Evolutionary conservation across 2,888 invertebrate genomes (phyloP).

Genomic region (Agrochola litura): DNA sequence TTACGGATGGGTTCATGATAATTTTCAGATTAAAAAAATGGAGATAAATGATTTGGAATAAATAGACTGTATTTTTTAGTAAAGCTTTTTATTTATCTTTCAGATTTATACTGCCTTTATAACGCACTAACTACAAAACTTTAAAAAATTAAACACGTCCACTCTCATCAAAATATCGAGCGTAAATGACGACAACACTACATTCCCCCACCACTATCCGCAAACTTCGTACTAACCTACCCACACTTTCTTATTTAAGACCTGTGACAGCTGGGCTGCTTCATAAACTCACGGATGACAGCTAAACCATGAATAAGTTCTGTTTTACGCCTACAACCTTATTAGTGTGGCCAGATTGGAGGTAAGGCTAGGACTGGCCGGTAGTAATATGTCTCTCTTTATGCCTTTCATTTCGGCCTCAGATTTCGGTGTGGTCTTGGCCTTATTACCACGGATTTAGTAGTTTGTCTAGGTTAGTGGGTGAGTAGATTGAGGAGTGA

Average conservation of each 20-base stretch:
- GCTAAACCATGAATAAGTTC: constrained; percentile 53
- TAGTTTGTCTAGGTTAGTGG: constrained; percentile 12
- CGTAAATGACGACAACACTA: constrained; percentile 15
- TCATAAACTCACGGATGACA: constrained; percentile 55
- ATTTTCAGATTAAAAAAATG: not conserved
- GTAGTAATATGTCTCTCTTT: constrained; percentile 61
- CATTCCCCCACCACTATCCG: not conserved
- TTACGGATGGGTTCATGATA: not conserved
- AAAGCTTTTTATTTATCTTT: no score
- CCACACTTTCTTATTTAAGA: constrained; percentile 45
- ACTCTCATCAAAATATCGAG: not conserved
- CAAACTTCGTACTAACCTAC: constrained; percentile 13
- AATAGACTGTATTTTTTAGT: not conserved
- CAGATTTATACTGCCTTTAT: not conserved
- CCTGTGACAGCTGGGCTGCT: constrained; percentile 39
- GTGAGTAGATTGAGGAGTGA: not conserved
- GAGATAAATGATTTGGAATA: not conserved
- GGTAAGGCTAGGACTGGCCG: constrained; percentile 42
- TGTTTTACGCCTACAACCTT: constrained; percentile 61
- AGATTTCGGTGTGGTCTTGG: constrained; percentile 32
- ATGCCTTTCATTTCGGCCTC: constrained; percentile 63
- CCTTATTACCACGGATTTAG: constrained; percentile 31
- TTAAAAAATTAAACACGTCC: constrained; percentile 15
- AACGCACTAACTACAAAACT: not conserved
- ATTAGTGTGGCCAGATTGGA: constrained; percentile 62